phyloP scores from a whole-genome alignment of 2,113 vertebrate species.

The Lathamus discolor region DNA sequence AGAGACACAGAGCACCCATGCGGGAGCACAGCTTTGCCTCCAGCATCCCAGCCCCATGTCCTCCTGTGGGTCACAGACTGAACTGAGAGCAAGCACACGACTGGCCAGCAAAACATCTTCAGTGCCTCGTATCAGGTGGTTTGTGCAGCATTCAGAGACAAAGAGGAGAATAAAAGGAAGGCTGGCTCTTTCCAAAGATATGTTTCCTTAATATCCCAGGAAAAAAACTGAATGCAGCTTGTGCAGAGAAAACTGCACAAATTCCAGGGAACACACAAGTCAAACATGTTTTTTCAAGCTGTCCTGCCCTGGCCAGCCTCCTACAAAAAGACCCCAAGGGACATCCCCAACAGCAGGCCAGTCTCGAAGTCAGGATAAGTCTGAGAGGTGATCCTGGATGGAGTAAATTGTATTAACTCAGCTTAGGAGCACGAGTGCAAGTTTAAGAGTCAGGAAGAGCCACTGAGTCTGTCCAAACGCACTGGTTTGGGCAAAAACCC shows the following conservation, averaged over 20 bases:
- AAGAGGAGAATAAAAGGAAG: neutral
- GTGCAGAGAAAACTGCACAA: neutral
- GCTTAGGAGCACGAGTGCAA: neutral
- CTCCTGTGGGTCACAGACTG: neutral
- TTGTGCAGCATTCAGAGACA: neutral
- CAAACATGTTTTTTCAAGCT: neutral
- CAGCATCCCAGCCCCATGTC: accelerated
- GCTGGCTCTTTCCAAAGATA: neutral
- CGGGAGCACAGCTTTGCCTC: neutral
- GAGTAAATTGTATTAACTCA: neutral
- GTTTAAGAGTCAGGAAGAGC: neutral
- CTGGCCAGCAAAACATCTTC: neutral
- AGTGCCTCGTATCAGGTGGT: neutral
- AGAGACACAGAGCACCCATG: accelerated
- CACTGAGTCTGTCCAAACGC: neutral
- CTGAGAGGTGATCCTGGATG: neutral
- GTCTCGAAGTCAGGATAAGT: neutral
- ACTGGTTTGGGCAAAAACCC: neutral
- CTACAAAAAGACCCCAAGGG: neutral
- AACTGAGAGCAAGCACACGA: neutral
- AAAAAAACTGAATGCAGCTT: neutral
- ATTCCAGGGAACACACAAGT: neutral
- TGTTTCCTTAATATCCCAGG: neutral
- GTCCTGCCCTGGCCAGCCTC: neutral
- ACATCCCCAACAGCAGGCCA: neutral